Percentiles rank a stretch among this genome's conserved stretches.
Conservation (phyloP, 2,113 vertebrate species). For the Poeciliopsis prolifica region DNA sequence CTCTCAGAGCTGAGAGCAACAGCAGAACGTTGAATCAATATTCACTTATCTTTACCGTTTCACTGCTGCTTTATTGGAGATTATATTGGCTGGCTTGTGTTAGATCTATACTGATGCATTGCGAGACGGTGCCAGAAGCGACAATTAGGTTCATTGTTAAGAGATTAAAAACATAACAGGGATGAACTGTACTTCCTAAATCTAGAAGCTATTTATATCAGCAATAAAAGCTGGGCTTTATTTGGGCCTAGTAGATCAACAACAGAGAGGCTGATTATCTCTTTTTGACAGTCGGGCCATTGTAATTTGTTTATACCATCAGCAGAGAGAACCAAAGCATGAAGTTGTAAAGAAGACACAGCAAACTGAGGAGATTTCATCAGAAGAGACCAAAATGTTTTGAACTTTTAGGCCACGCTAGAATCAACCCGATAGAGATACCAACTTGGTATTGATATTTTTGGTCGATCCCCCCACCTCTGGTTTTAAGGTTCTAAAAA, state of each 20-base stretch:
- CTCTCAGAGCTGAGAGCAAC: slow-evolving; percentile 31
- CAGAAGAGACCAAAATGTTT: not conserved
- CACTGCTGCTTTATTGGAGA: slow-evolving; percentile 19
- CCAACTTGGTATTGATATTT: too few relatives aligned
- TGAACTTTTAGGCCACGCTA: not conserved
- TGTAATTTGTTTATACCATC: not conserved
- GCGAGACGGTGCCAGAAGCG: not conserved
- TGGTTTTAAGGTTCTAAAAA: too few relatives aligned
- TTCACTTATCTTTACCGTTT: slow-evolving; percentile 34
- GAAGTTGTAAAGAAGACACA: not conserved
- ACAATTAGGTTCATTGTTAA: not conserved
- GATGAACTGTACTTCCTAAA: not conserved
- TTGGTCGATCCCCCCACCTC: too few relatives aligned
- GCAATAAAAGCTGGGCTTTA: not conserved
- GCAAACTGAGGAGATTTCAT: not conserved
- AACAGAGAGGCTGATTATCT: not conserved
- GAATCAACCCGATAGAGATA: too few relatives aligned
- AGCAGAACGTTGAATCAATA: slow-evolving; percentile 30
- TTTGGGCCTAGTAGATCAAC: too few relatives aligned
- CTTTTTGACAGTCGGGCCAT: not conserved
- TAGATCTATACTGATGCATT: slow-evolving; percentile 21
- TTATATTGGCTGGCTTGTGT: slow-evolving; percentile 2
- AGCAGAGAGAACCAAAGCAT: not conserved
- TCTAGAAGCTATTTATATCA: not conserved
- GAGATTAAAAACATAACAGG: not conserved